Evolutionary conservation across 37 sponge, comb jelly and placozoan species (phyloP).

Genomic region (Petrosia ficiformis): DNA sequence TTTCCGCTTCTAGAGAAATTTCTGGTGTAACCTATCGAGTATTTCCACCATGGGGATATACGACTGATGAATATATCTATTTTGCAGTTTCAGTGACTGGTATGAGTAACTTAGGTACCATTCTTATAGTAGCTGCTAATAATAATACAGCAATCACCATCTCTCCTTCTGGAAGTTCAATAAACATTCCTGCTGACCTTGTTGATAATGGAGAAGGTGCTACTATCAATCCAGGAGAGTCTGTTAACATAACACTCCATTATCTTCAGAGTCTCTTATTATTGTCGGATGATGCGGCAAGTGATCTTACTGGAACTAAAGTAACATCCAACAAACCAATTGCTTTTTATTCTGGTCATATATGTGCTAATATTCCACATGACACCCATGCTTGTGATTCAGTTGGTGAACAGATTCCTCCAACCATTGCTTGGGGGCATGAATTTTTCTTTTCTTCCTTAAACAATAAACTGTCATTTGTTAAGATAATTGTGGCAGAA

Average conservation of each 20-base stretch:
- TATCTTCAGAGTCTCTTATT: not conserved
- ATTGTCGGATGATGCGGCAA: not conserved
- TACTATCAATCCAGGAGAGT: not conserved
- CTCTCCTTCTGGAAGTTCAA: not conserved
- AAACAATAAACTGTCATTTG: too few relatives aligned
- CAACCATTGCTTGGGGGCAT: not conserved
- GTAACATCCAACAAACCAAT: not conserved
- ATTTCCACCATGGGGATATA: not conserved
- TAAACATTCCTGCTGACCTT: not conserved
- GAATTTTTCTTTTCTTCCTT: too few relatives aligned
- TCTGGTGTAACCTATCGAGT: not conserved
- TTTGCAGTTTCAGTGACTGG: not conserved
- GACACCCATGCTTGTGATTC: too few relatives aligned
- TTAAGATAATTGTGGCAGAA: too few relatives aligned
- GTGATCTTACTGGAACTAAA: not conserved
- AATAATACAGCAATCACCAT: not conserved
- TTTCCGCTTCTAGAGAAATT: not conserved
- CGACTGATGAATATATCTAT: not conserved
- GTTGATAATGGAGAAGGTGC: not conserved
- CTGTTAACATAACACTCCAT: not conserved
- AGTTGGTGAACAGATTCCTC: not conserved
- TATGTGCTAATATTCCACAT: not conserved
- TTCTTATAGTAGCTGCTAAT: conserved; percentile 5
- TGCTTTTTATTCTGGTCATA: not conserved
- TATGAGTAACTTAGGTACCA: not conserved